A percentile compares a stretch with the other conserved stretches of the same genome.
phyloP scores from a whole-genome alignment of 2,888 invertebrate genomes.

The Papilio protenor region DNA sequence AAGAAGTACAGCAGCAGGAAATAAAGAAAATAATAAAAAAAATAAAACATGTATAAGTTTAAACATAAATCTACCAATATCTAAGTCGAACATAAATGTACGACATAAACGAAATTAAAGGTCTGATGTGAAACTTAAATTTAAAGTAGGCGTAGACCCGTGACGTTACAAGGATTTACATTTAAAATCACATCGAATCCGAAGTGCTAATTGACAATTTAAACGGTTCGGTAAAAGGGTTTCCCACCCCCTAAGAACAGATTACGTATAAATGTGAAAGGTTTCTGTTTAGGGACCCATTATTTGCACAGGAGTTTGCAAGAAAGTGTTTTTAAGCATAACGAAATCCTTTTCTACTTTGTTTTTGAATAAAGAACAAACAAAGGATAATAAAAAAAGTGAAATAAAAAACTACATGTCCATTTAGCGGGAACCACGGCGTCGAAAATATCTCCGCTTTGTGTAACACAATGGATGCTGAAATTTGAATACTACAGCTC shows the following conservation, averaged over 20 bases:
- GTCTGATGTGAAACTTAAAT: constrained; percentile 20
- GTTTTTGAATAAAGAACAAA: constrained; percentile 25
- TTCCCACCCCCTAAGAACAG: constrained; percentile 45
- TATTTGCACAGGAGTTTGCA: constrained; percentile 55
- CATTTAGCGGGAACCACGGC: constrained; percentile 4
- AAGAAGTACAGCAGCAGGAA: no score
- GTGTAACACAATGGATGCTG: constrained; percentile 13
- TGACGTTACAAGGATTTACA: constrained; percentile 39
- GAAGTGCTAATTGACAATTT: constrained; percentile 45
- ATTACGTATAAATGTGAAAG: constrained; percentile 62
- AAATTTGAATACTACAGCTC: constrained; percentile 15
- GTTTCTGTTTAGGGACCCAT: constrained; percentile 59
- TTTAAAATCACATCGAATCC: constrained; percentile 41
- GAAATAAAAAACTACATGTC: constrained; percentile 23
- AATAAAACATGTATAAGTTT: no score
- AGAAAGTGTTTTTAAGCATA: constrained; percentile 38
- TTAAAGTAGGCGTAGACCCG: constrained; percentile 21
- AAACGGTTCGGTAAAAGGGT: constrained; percentile 43
- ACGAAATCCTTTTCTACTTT: constrained; percentile 29
- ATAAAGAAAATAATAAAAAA: no score
- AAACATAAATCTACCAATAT: background rate
- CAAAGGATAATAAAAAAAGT: constrained; percentile 22
- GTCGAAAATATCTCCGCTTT: constrained; percentile 23
- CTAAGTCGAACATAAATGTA: background rate
- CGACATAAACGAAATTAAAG: constrained; percentile 14